Evolutionary conservation across 2,888 invertebrate species (phyloP).

Genomic region (Oegoconia quadripuncta): DNA sequence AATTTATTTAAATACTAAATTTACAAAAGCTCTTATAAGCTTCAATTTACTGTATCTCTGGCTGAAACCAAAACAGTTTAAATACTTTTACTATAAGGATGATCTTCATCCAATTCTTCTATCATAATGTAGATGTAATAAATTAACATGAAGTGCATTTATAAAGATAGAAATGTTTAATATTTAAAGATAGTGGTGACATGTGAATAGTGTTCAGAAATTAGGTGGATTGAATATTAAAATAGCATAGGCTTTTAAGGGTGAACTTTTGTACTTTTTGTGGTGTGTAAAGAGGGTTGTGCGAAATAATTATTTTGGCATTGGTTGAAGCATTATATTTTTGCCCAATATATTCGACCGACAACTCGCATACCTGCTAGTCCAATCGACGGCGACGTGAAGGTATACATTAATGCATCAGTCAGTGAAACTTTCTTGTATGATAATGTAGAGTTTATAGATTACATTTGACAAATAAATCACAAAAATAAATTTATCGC

Average conservation of each 20-base stretch:
- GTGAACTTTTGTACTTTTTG: conserved; percentile 73
- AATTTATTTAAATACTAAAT: too few species aligned
- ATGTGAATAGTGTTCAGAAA: conserved; percentile 67
- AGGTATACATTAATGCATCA: too few species aligned
- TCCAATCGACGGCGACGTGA: too few species aligned
- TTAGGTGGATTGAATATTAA: conserved; percentile 52
- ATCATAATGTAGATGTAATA: conserved; percentile 52
- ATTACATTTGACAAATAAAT: neutral
- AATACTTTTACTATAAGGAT: neutral
- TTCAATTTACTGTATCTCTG: too few species aligned
- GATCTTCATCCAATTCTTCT: conserved; percentile 24
- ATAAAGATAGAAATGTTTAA: conserved; percentile 66
- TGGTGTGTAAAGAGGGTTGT: conserved; percentile 64
- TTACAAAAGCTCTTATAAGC: too few species aligned
- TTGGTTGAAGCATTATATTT: conserved; percentile 15
- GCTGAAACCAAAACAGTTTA: too few species aligned
- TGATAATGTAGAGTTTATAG: too few species aligned
- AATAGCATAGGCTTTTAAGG: conserved; percentile 51
- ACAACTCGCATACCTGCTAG: too few species aligned
- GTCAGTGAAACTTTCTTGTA: too few species aligned
- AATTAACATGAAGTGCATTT: conserved; percentile 75
- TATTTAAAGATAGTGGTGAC: conserved; percentile 59
- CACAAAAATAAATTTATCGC: too few species aligned
- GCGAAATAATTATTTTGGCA: conserved; percentile 34
- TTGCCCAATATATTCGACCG: conserved; percentile 6